Percentiles rank a stretch among this genome's conserved stretches.
Conservation (phyloP, 1,140 invertebrate species). For the Hyles vespertilio region DNA sequence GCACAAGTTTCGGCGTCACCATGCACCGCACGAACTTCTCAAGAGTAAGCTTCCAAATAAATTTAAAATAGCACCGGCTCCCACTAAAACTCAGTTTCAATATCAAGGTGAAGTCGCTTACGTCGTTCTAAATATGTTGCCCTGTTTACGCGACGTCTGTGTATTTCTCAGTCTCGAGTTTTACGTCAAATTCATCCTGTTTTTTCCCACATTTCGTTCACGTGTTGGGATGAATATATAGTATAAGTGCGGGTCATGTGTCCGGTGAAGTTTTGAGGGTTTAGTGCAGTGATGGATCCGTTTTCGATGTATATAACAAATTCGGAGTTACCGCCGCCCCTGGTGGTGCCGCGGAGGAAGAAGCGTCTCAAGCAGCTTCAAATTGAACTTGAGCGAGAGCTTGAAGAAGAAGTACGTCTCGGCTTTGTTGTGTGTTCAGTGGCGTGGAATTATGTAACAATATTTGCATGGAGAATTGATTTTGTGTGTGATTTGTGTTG, state of each 20-base stretch:
- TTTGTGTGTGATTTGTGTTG: conserved; percentile 6
- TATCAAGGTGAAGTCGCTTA: conserved; percentile 71
- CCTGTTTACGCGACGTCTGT: conserved; percentile 41
- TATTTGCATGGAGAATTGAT: conserved; percentile 20
- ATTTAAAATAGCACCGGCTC: conserved; percentile 67
- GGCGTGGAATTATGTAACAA: conserved; percentile 17
- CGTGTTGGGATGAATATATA: conserved; percentile 26
- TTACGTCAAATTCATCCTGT: conserved; percentile 50
- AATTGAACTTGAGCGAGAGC: conserved; percentile 45
- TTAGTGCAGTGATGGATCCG: conserved; percentile 50
- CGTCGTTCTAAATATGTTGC: conserved; percentile 59
- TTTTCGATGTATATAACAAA: conserved; percentile 67
- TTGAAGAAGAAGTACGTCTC: not conserved
- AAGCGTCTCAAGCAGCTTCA: conserved; percentile 67
- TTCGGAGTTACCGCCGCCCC: conserved; percentile 58
- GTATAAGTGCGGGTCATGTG: conserved; percentile 19
- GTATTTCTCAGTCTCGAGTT: conserved; percentile 29
- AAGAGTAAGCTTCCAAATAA: conserved; percentile 58
- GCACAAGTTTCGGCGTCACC: conserved; percentile 26
- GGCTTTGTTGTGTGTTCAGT: not conserved
- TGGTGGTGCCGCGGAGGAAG: conserved; percentile 66
- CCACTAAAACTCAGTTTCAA: conserved; percentile 63
- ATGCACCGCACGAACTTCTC: conserved; percentile 63
- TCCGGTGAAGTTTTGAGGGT: conserved; percentile 9
- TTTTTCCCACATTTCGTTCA: conserved; percentile 24